Base-by-base conservation (phyloP, 2,888 invertebrate species). In the Xestia ashworthii region DNA sequence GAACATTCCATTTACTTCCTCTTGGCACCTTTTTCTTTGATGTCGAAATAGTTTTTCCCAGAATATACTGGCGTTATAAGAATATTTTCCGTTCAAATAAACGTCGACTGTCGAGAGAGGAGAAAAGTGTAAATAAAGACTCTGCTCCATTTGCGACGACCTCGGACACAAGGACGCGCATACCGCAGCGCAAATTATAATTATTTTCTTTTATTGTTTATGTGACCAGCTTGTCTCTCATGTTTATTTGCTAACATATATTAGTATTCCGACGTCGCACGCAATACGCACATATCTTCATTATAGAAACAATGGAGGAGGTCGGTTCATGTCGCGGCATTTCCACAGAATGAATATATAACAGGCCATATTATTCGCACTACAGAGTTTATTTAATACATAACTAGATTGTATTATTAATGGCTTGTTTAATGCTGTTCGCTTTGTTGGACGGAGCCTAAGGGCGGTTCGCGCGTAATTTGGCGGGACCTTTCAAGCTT, bases 191-290 rank as follows among this genome's bases (percentile, higher is more conserved):
- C 64, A 76, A 80, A 80, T 81, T 81, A 85, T 81, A 87, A 89
- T 83, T 80, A 84, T 88, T 81, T 85, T 82, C 76, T 82, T 87
- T 82, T 85, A 82, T 88, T 82, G 76, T 83, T 82, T 89, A 84
- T 88, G 80, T 76, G 81, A 82, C 79, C 79, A 84, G 80, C 53
- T 85, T 85, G 87, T 87, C 82, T 89, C 84, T 87, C 67, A n/a
- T 71, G 41, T 80, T 88, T 90, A 90, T 90, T 89, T 88, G 81
- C 86, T 62, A 81, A 87, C 83, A 86, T 86, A 84, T 87, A 91
- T 93, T 92, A 91, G 89, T 93, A 92, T 92, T 90, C 92, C 58
- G 78, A 68, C 79, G 76, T 73, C 84, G 90, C 84, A 79, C 85
- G 88, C 83, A 80, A 82, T 82, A 82, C 86, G 87, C 87, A 90